Evolutionary conservation across 2,113 vertebrate species (phyloP), one percentile per base, ranked within the genome.

Genomic region (Istiophorus platypterus): DNA sequence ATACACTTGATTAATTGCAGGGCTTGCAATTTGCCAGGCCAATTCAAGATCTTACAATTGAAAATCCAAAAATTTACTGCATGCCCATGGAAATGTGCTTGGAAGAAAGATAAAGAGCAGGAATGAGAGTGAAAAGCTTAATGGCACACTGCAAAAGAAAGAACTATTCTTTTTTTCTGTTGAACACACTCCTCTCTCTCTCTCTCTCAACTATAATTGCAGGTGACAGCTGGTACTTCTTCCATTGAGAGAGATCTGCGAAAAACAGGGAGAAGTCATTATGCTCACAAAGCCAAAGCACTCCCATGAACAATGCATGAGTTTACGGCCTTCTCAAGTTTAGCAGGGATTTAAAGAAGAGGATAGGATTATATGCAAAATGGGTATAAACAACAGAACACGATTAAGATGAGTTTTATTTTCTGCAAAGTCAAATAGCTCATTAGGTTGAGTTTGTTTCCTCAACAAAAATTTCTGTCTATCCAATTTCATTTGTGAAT

Each of bases 1-100:
- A 29, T 84, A 71, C 70, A 74, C 74, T 85, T 94, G 92, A 94
- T 93, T 93, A 92, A 95, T 93, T 92, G 89, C 67, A 15, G 72
- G 37, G 4, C 34, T 15, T 56, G 68, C 75, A 72, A 86, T 89
- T 92, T 86, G 64, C 75, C 51, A 6, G 76, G 78, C 63, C 88
- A 84, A 79, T 85, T 87, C 65, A 87, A 84, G 80, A 85, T 61
- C 65, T 68, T 58, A 6, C 70, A 78, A 81, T 69, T 85, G 69
- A 83, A 89, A 86, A 86, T 79, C 15, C 56, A 31, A 52, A 52
- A 76, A 83, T 91, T 86, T 84, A 67, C 81, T 24, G 65, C 71
- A 59, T 1, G 17, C 77, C 78, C 24, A 9, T 39, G 65, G 63
- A 84, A 87, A 78, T 84, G 81, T 73, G 72, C 86, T 84, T 7